These are phyloP conservation scores for human (Homo sapiens) DNA, from an alignment of 2,113 vertebrate species.

Conservation along the genomic window GRCh38 chr7:95502501-95503000, in stretches of 20 bases:
- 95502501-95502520: not conserved
- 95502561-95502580: not conserved
- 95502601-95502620: not conserved
- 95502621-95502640: not conserved
- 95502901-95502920: not conserved
- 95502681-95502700: not conserved
- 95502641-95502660: not conserved
- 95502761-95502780: not conserved
- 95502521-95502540: not conserved
- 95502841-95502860: not conserved
- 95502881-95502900: conserved; percentile 32
- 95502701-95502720: not conserved
- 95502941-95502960: not conserved
- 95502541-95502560: not conserved
- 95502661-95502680: not conserved
- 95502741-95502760: not conserved
- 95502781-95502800: not conserved
- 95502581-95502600: not conserved
- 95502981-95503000: not conserved
- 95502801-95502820: not conserved
- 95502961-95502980: not conserved
- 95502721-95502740: not conserved
- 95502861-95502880: not conserved
- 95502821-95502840: not conserved
- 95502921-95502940: not conserved